Conservation (phyloP, 2,113 vertebrate genomes). For the Tachysurus vachellii region DNA sequence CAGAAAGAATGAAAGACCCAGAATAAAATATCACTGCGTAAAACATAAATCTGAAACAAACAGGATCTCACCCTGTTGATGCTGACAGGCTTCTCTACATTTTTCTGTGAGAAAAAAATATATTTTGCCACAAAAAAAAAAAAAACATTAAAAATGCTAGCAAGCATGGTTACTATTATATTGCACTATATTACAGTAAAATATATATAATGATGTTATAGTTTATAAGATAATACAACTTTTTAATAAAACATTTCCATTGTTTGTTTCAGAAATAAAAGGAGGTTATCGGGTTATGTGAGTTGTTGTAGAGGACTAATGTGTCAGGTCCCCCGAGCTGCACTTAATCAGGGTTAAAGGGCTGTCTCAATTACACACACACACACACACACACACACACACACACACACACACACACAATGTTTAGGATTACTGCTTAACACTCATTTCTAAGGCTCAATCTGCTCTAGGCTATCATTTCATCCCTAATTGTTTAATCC, state of each 20-base stretch:
- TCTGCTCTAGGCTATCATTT: constrained; percentile 45
- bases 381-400: constrained; percentile 34
- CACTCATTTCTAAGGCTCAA: constrained; percentile 41
- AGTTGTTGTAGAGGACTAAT: constrained; percentile 51
- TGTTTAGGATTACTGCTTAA: constrained; percentile 52
- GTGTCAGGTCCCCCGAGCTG: constrained; percentile 58
- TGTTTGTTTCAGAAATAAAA: constrained; percentile 32
- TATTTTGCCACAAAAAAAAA: too few relatives aligned
- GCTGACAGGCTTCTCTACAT: not conserved
- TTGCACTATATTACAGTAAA: not conserved
- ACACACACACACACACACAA: constrained; percentile 21
- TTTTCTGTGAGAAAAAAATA: not conserved
- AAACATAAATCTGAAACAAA: constrained; percentile 7
- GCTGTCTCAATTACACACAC: constrained; percentile 55
- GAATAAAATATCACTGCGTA: not conserved
- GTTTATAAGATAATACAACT: not conserved
- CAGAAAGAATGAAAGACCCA: not conserved
- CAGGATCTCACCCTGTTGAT: not conserved
- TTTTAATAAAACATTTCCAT: not conserved
- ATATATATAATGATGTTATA: not conserved
- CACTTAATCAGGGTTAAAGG: constrained; percentile 65
- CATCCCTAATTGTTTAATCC: constrained; percentile 54
- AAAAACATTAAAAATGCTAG: not conserved
- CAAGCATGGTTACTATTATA: not conserved
- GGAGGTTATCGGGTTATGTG: constrained; percentile 43